Evolutionary conservation across 2,113 vertebrate species (phyloP).

Genomic region (Rhombomys opimus): DNA sequence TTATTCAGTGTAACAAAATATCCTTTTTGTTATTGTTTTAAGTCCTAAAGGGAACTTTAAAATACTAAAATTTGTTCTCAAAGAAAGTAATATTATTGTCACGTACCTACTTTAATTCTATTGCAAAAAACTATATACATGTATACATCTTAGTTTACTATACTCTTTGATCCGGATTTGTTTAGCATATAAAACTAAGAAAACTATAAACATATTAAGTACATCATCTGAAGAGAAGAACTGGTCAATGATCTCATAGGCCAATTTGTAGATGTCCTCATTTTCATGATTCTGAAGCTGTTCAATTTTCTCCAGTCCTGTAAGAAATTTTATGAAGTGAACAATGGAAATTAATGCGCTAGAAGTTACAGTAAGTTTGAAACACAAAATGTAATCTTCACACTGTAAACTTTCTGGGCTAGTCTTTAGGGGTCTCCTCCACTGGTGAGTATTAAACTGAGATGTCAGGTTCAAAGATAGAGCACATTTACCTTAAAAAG

Average conservation of each 20-base stretch:
- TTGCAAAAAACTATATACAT: not conserved
- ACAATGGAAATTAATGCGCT: not conserved
- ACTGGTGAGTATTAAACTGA: constrained; percentile 48
- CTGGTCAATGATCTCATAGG: constrained; percentile 99
- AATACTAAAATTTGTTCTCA: constrained; percentile 44
- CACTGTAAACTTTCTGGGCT: not conserved
- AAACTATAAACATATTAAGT: constrained; percentile 74
- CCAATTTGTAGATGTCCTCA: constrained; percentile 99
- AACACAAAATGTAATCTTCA: constrained; percentile 29
- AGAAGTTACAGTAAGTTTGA: constrained; percentile 20
- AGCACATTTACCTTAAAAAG: constrained; percentile 48
- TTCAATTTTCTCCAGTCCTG: constrained; percentile 99
- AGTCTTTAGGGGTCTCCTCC: constrained; percentile 6
- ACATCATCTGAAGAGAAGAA: constrained; percentile 99
- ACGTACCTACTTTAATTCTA: constrained; percentile 41
- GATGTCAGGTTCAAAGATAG: not conserved
- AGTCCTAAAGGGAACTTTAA: not conserved
- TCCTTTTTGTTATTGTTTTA: not conserved
- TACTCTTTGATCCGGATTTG: not conserved
- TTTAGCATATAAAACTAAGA: not conserved
- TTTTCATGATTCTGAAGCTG: constrained; percentile 99
- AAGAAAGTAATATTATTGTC: not conserved
- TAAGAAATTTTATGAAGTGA: constrained; percentile 64
- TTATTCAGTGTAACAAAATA: constrained; percentile 7
- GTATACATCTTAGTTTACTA: not conserved